A percentile compares a stretch with the other conserved stretches of the same genome.
These are phyloP conservation scores for Delichon dasypus DNA, from an alignment of 2,797 vertebrate genomes.

Conservation along the genomic window DNA sequence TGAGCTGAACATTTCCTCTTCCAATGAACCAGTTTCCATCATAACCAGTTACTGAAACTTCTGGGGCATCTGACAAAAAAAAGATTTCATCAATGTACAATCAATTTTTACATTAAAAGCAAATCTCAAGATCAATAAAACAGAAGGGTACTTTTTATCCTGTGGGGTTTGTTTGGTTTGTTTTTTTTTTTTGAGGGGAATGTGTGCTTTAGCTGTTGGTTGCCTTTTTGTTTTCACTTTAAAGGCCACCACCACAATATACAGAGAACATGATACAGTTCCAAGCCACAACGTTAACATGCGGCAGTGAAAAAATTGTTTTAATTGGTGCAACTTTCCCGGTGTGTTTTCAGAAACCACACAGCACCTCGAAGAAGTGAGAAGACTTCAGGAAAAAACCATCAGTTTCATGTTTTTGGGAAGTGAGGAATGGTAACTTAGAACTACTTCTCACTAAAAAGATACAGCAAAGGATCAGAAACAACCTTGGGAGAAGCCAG, in stretches of 20 bases:
- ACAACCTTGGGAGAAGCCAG: neutral
- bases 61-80: constrained; percentile 85
- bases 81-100: neutral
- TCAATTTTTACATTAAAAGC: neutral
- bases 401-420: neutral
- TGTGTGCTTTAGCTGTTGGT: neutral
- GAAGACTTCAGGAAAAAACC: neutral
- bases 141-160: neutral
- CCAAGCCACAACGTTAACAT: neutral
- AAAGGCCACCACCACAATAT: neutral
- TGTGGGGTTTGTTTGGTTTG: neutral
- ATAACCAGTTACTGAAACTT: constrained; percentile 85
- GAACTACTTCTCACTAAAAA: neutral
- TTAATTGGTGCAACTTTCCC: neutral
- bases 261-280: neutral
- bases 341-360: neutral
- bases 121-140: neutral
- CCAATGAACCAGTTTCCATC: constrained; percentile 91
- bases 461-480: neutral
- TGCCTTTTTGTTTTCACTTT: neutral
- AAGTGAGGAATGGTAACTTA: neutral
- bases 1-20: constrained; percentile 88
- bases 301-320: neutral
- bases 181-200: neutral
- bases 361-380: neutral